Evolutionary conservation across 1,140 invertebrate genomes (phyloP).

Genomic region (Nymphalis io): DNA sequence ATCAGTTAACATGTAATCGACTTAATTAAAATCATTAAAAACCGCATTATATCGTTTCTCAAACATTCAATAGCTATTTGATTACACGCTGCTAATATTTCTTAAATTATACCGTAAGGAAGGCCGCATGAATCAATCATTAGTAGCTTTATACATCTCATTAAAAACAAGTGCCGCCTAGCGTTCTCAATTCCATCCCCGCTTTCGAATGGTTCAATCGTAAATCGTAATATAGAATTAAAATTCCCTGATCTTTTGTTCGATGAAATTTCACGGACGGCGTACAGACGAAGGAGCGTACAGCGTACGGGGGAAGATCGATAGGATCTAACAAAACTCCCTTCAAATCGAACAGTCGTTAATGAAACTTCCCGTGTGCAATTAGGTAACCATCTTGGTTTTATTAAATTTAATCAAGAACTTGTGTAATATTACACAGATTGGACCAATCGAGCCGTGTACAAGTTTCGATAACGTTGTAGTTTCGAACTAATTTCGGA

Average conservation of each 20-base stretch:
- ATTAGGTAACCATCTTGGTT: conserved; percentile 79
- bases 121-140: conserved; percentile 7
- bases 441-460: conserved; percentile 76
- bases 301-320: conserved; percentile 47
- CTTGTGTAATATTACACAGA: conserved; percentile 80
- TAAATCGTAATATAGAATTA: conserved; percentile 59
- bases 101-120: not conserved
- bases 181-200: conserved; percentile 51
- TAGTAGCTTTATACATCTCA: conserved; percentile 60
- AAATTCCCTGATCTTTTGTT: conserved; percentile 65
- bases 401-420: conserved; percentile 81
- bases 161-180: conserved; percentile 52
- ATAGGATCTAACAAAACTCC: conserved; percentile 58
- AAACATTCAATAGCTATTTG: not conserved
- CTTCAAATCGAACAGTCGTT: conserved; percentile 76
- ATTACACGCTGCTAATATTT: not conserved
- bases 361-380: conserved; percentile 75
- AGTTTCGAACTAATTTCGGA: conserved; percentile 78
- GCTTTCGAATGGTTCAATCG: conserved; percentile 62
- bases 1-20: conserved; percentile 21
- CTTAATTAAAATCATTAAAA: conserved; percentile 26
- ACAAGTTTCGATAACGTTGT: conserved; percentile 78
- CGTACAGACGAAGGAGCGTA: conserved; percentile 13
- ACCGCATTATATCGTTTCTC: not conserved
- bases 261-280: conserved; percentile 45